Base-by-base conservation (phyloP, 2,113 vertebrate genomes). In the Struthio camelus region DNA sequence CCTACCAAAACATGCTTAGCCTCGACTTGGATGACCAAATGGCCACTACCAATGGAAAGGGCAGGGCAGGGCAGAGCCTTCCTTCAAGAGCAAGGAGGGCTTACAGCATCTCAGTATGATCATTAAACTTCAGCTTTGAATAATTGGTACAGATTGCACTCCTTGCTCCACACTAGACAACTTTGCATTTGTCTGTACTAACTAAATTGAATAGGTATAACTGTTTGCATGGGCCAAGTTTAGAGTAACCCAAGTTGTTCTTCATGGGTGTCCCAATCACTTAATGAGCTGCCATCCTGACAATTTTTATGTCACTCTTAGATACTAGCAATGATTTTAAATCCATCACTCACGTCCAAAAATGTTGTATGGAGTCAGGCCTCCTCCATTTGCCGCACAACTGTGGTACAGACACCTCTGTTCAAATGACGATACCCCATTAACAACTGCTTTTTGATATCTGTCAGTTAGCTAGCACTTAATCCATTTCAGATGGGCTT, bases 401-500 rank as follows among this genome's bases (percentile, higher is more conserved):
- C 56, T 70, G 61, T 1, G 17, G 30, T 30, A 67, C 72, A 83
- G 73, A 2, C 40, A 59, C 34, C 73, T 30, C 30, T 46, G 36
- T 59, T 84, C 66, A 65, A 44, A 44, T 6, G 27, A 87, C 44
- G 83, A 51, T 87, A 56, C 71, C 64, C 44, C 78, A 54, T 59
- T 73, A 89, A 87, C 27, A 80, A 61, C 64, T 78, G 51, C 59
- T 91, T 87, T 91, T 90, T 67, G 87, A 27, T 59, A 95, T 48
- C 53, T 93, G 59, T 48, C 82, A 71, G 56, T 65, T 87, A 89
- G 48, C 71, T 54, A 75, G 69, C 51, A 83, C 59, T 90, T 90
- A 90, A 88, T 79, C 48, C 69, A 79, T 85, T 94, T 84, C 64
- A 86, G 81, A 91, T 88, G 19, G 82, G 48, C 64, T 95, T 91